Base-by-base conservation (phyloP, 1,140 invertebrate species). In the Stegodyphus dumicola region DNA sequence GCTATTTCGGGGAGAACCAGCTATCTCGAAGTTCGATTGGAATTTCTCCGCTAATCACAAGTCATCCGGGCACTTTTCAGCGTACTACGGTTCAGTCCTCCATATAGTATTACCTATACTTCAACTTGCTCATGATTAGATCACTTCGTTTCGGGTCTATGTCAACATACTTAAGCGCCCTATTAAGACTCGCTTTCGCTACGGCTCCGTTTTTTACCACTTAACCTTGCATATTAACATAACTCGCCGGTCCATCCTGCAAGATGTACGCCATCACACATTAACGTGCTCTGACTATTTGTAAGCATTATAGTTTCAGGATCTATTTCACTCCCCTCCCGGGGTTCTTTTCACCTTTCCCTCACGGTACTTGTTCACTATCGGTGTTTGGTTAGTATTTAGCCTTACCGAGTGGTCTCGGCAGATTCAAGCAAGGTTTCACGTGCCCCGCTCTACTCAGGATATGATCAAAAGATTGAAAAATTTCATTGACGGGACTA, bases 281-380 rank as follows among this genome's bases (percentile, higher is more conserved):
- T n/a, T n/a, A n/a, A n/a, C n/a, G n/a, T n/a, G n/a, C n/a, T n/a
- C n/a, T n/a, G n/a, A n/a, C n/a, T n/a, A n/a, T n/a, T n/a, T n/a
- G n/a, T n/a, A n/a, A n/a, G n/a, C n/a, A n/a, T n/a, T n/a, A n/a
- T 7, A 33, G 18, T 70, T 70, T 49, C 67, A 48, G 67, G 7
- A 9, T 70, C 67, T 70, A 70, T 70, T 70, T 70, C 67, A 70
- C 67, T 48, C 67, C 67, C 67, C 13, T 7, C 7, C 67, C 67
- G 17, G 67, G 67, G 67, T 70, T 70, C 67, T 70, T 33, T 70
- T 70, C 67, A 49, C 67, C 67, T 70, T 70, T 70, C 67, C 67
- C 67, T 70, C 67, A 49, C 67, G 67, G 67, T 70, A 70, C 67
- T 70, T 6, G 67, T 70, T 49, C 17, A 33, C 48, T 48, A 70